Evolutionary conservation across 2,797 vertebrate species (phyloP).

Genomic region (Alauda arvensis): DNA sequence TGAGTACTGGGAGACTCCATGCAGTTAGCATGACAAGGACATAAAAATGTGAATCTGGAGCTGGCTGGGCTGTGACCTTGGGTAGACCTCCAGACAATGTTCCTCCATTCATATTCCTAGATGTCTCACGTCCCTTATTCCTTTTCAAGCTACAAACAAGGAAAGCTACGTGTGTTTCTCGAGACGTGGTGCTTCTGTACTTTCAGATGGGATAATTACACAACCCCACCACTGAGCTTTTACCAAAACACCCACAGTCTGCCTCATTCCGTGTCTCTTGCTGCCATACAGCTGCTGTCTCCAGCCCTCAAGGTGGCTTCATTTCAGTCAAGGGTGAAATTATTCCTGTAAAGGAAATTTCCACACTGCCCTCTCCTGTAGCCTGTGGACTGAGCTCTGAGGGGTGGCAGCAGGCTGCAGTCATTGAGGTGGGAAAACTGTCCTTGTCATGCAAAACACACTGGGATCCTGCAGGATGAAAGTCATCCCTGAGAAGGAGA

Average conservation of each 20-base stretch:
- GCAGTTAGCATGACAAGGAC: not conserved
- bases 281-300: not conserved
- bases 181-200: rapidly evolving
- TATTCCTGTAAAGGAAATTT: constrained; percentile 53
- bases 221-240: not conserved
- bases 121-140: not conserved
- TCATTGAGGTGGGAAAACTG: constrained; percentile 1
- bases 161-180: not conserved
- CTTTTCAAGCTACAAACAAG: not conserved
- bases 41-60: not conserved
- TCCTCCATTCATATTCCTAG: not conserved
- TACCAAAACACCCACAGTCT: not conserved
- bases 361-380: not conserved
- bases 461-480: not conserved
- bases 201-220: not conserved
- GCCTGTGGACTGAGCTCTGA: constrained; percentile 1
- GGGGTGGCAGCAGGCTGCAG: constrained; percentile 17
- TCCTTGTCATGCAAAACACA: not conserved
- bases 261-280: not conserved
- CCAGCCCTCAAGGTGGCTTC: constrained; percentile 19
- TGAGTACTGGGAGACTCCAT: not conserved
- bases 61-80: not conserved
- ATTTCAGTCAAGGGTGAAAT: constrained; percentile 28
- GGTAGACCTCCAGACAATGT: not conserved
- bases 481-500: not conserved